Base-by-base conservation (phyloP, 2,113 vertebrate genomes). In the Tapirus terrestris region DNA sequence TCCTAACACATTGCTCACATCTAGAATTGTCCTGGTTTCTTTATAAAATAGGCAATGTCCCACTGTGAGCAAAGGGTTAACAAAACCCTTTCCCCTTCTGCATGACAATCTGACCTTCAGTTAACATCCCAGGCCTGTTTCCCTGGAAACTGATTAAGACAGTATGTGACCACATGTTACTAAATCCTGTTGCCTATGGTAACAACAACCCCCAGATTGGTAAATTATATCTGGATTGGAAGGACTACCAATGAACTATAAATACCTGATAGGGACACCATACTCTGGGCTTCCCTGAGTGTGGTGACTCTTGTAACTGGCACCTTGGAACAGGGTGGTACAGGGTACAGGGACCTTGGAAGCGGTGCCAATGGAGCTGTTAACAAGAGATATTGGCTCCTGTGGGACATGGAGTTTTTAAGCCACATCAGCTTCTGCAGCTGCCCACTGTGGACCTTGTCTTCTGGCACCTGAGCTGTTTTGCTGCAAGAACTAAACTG, bases 71-170 rank as follows among this genome's bases (percentile, higher is more conserved):
- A 75, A 94, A 75, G 21, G 16, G 33, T 81, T 93, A 88, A 67
- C 25, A 93, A 97, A 89, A 58, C 7, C 31, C 23, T 70, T 39
- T 39, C 29, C 16, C 14, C 29, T 60, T 84, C 63, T 61, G 33
- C 29, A 72, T 60, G 43, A 45, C 53, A 92, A 89, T 48, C 36
- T 96, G 65, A 93, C 45, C 77, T 96, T 81, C 91, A 70, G 48
- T 96, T 92, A 88, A 76, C n/a, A 96, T 56, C 48, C 16, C 75
- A 67, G 29, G 81, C 75, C 91, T 89, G 65, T 94, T 95, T 85
- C 67, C 88, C 29, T 91, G 95, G 84, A 85, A 96, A 96, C 39
- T 75, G 51, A 86, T 83, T 27, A 86, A 96, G 81, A 81, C 6
- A 20, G n/a, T 39, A 18, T 48, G 36, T 67, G 48, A 29, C 85